These are phyloP conservation scores for Diglossa brunneiventris DNA, from an alignment of 2,113 vertebrate species.

Conservation along the genomic window DNA sequence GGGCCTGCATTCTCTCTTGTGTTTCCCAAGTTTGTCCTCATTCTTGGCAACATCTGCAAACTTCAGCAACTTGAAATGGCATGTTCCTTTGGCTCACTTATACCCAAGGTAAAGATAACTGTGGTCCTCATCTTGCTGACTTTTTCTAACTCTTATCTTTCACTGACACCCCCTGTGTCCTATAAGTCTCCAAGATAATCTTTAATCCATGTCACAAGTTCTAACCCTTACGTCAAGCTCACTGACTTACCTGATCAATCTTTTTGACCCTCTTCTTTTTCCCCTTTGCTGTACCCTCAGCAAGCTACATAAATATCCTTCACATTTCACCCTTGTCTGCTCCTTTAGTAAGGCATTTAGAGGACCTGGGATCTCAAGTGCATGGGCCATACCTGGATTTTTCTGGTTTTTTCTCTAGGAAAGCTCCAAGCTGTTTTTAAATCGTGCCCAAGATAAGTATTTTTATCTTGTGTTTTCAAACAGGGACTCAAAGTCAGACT, in stretches of 20 bases:
- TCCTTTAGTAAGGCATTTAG: slow-evolving; percentile 1
- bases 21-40: background rate
- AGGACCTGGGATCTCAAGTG: background rate
- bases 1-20: background rate
- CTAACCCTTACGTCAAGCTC: slow-evolving; percentile 13
- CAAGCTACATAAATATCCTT: background rate
- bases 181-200: slow-evolving; percentile 17
- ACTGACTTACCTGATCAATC: slow-evolving; percentile 11
- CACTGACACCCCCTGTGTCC: background rate
- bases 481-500: background rate
- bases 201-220: slow-evolving; percentile 46
- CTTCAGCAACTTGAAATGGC: background rate
- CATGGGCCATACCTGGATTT: background rate
- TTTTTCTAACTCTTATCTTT: slow-evolving; percentile 29
- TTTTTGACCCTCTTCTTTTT: background rate
- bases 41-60: background rate
- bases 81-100: background rate
- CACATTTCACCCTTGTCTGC: background rate
- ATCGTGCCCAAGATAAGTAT: background rate
- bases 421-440: background rate
- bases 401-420: background rate
- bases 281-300: background rate
- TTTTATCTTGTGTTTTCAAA: background rate
- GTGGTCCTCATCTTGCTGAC: background rate
- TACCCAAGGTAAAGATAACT: background rate